Base-by-base conservation (phyloP, 2,888 invertebrate species). In the Quadroppia sp. region DNA sequence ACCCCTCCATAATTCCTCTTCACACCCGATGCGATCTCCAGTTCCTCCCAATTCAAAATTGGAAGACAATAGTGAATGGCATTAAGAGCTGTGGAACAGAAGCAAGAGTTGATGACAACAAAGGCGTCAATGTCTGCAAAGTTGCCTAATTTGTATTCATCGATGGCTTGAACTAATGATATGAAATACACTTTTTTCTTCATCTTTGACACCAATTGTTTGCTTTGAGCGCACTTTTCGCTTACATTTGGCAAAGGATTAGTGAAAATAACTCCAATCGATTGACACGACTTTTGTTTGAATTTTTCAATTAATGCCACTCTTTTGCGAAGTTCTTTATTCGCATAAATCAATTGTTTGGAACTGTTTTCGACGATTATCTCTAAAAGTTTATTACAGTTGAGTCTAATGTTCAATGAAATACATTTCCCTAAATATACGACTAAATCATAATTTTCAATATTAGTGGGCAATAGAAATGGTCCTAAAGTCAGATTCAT, bases 71-170 rank as follows among this genome's bases (percentile, higher is more conserved):
- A 75, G 17, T 56, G 9, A 13, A 69, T 20, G 4, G 71, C n/a
- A 28, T 61, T 42, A 25, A 61, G 23, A 17, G 69, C 59, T 17
- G 50, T 48, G 13, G 72, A 45, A 50, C 75, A 75, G 20, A 23
- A 32, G 23, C 75, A 75, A n/a, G 71, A 42, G 25, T 71, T 75
- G 25, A 75, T 40, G 17, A 75, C 17, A 30, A 75, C 74, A 67
- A 75, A 75, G 4, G 67, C 72, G 20, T 71, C 25, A n/a, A 74
- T 36, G 32, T 74, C 30, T 2, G 20, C 71, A 30, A 75, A 75
- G 53, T 75, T 75, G 61, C 75, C 75, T 69, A 75, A 45, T 75
- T 75, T 71, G 23, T 42, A 64, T 75, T 75, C 75, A 71, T 71
- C 76, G 11, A 71, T 53, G 17, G 61, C 20, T 75, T 75, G 75